Evolutionary conservation across 2,797 vertebrate genomes (phyloP).

Genomic region (Falco biarmicus): DNA sequence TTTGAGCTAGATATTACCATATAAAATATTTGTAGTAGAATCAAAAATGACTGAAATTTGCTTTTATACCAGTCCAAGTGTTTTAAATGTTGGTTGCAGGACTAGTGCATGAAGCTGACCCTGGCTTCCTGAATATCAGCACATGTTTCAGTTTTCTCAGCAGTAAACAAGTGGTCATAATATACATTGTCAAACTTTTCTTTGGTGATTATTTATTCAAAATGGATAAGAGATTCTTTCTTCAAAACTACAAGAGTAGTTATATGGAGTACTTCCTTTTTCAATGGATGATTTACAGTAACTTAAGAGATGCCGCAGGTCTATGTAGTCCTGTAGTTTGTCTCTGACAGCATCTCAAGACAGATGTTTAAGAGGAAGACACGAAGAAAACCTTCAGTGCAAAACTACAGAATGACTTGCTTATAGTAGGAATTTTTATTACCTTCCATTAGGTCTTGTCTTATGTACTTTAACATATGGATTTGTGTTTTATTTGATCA

Average conservation of each 20-base stretch:
- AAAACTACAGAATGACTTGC: not conserved
- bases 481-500: not conserved
- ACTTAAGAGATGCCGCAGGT: not conserved
- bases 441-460: not conserved
- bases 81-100: not conserved
- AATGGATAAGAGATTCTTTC: not conserved
- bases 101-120: not conserved
- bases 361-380: not conserved
- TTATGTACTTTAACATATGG: not conserved
- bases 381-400: not conserved
- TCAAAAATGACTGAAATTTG: not conserved
- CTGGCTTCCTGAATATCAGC: not conserved
- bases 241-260: not conserved
- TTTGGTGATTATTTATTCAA: not conserved
- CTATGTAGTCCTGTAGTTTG: not conserved
- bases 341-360: not conserved
- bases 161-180: not conserved
- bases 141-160: not conserved
- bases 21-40: not conserved
- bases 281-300: not conserved
- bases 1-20: not conserved
- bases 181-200: not conserved
- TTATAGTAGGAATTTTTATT: not conserved
- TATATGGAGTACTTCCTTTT: not conserved
- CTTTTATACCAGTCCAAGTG: not conserved